These are phyloP conservation scores for Tenebrio molitor DNA, from an alignment of 1,140 invertebrate genomes.

Conservation along the genomic window DNA sequence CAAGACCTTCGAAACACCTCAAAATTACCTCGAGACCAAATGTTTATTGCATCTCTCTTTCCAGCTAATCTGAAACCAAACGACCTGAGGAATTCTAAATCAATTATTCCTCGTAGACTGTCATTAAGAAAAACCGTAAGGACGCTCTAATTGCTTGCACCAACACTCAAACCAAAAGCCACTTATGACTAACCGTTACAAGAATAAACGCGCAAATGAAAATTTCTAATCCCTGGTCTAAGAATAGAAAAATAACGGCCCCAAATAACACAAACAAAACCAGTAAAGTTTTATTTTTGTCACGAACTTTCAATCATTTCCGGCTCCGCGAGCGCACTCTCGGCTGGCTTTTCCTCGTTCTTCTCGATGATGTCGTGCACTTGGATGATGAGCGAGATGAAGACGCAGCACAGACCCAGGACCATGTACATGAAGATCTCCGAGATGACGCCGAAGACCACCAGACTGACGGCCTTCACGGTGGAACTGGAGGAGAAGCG, in stretches of 20 bases:
- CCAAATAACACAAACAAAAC: neutral
- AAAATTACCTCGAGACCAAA: too few relatives aligned
- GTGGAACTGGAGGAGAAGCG: neutral
- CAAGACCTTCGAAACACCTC: too few relatives aligned
- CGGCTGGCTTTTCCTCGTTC: neutral
- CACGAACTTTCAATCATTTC: too few relatives aligned
- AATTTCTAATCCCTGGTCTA: neutral
- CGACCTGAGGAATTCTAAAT: neutral
- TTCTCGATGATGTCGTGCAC: conserved; percentile 1
- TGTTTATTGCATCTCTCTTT: too few relatives aligned
- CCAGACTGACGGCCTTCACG: neutral
- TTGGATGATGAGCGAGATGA: conserved; percentile 11
- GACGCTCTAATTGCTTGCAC: neutral
- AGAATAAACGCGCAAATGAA: neutral
- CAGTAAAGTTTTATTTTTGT: neutral
- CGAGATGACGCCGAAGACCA: neutral
- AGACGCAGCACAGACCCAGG: conserved; percentile 5
- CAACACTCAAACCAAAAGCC: neutral
- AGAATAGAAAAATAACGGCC: neutral
- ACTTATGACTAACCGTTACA: conserved; percentile 7
- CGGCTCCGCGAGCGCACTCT: too few relatives aligned
- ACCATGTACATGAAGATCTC: conserved; percentile 11
- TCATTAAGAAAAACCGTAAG: neutral
- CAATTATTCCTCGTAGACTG: neutral
- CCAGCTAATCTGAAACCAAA: too few relatives aligned